Base-by-base conservation (phyloP, 2,888 invertebrate species). In the Xanthia togata region DNA sequence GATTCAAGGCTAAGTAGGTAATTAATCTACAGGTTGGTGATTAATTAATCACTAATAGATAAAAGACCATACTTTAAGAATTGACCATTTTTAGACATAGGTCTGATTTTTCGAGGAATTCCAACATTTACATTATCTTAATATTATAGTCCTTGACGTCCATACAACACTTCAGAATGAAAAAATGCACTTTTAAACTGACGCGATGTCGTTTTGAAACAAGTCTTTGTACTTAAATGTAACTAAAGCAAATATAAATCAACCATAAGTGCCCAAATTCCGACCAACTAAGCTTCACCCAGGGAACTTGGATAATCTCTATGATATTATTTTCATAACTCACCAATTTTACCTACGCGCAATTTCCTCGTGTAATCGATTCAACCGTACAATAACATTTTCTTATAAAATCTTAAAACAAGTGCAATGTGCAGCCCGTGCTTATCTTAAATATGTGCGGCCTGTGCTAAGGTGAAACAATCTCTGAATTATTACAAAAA, bases 401-500 rank as follows among this genome's bases (percentile, higher is more conserved):
- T 50, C 47, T 9, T 67, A 4, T 23, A 50, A 26, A 26, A 50
- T 71, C 20, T 23, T 72, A 26, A 50, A 64, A 71, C 17, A 38
- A 64, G 17, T 47, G 4, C 2, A 20, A 47, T 4, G n/a, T n/a
- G 20, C n/a, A 47, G 23, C 23, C 11, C 23, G 41, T 59, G 23
- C 31, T 9, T 31, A 23, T 70, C 20, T 23, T 71, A 38, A 50
- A 71, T 11, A 50, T 4, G 20, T 20, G 8, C n/a, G 35, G 23
- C 31, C 8, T 14, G 44, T 60, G n/a, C 35, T 31, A n/a, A 26
- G 1, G 8, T 2, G 26, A 53, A 53, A 84, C 41, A 74, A 60
- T 65, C n/a, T 72, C 1, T 35, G 68, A 60, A 72, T 82, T 72
- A n/a, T 50, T 38, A 78, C 78, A 78, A 77, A 82, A 57, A n/a